Conservation (phyloP, 1,140 invertebrate genomes). For the Drosophila watanabei region DNA sequence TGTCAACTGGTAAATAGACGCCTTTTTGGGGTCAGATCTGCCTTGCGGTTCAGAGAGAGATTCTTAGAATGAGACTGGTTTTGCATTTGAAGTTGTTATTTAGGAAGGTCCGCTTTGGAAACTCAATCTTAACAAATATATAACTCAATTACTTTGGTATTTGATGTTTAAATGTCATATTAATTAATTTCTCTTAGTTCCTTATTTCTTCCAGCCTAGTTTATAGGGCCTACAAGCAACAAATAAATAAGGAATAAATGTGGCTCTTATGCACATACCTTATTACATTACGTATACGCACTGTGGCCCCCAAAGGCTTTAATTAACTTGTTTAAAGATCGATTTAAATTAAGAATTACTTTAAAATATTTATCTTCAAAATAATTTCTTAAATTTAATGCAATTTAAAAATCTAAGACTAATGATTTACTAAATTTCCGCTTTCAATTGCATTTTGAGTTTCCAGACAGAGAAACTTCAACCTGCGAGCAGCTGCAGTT, state of each 20-base stretch:
- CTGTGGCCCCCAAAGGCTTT: too few species aligned
- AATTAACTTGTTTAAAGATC: neutral
- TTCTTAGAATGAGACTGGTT: neutral
- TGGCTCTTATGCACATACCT: neutral
- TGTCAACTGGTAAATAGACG: slow-evolving; percentile 43
- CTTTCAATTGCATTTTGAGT: slow-evolving; percentile 17
- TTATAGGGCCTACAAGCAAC: too few species aligned
- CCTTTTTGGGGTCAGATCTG: slow-evolving; percentile 13
- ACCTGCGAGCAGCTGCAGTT: slow-evolving; percentile 15
- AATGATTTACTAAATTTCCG: slow-evolving; percentile 11
- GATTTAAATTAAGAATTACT: neutral
- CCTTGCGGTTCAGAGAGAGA: neutral
- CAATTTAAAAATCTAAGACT: neutral
- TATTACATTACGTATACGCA: neutral
- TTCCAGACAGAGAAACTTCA: slow-evolving; percentile 11
- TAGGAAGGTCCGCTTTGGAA: too few species aligned
- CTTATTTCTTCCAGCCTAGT: neutral
- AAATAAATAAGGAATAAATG: neutral
- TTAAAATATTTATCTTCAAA: neutral
- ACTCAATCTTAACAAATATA: neutral
- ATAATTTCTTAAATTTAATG: neutral
- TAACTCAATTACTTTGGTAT: neutral
- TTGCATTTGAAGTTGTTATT: neutral
- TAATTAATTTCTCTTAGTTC: neutral
- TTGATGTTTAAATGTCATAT: neutral